Conservation (phyloP, 2,113 vertebrate genomes). For the Amia ocellicauda region DNA sequence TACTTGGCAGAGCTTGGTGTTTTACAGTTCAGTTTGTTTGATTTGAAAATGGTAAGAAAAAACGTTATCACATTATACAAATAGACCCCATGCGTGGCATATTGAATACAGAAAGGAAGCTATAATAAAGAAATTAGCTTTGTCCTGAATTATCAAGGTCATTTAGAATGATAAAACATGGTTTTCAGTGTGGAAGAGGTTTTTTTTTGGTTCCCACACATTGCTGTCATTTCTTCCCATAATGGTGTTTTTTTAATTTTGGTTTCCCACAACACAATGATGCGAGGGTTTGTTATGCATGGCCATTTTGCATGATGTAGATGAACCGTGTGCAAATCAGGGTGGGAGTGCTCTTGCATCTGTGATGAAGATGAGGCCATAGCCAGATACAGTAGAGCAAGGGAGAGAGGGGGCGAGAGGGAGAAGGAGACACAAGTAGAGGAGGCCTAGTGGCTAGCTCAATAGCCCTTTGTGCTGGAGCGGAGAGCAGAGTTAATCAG, state of each 20-base stretch:
- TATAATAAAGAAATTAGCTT: constrained; percentile 46
- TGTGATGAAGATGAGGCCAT: constrained; percentile 33
- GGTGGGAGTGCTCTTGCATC: constrained; percentile 38
- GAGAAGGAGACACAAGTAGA: constrained; percentile 23
- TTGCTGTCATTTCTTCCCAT: constrained; percentile 32
- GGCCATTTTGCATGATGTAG: constrained; percentile 19
- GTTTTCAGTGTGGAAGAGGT: constrained; percentile 34
- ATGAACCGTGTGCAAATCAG: constrained; percentile 44
- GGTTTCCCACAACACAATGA: background rate
- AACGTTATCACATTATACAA: constrained; percentile 38
- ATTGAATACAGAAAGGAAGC: constrained; percentile 26
- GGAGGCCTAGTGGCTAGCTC: constrained; percentile 52
- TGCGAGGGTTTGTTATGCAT: constrained; percentile 21
- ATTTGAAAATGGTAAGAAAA: constrained; percentile 41
- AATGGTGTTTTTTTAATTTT: constrained; percentile 21
- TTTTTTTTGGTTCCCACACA: constrained; percentile 26
- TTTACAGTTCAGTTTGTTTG: constrained; percentile 29
- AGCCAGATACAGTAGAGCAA: constrained; percentile 33
- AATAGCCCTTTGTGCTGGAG: constrained; percentile 66
- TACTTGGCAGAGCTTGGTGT: constrained; percentile 50
- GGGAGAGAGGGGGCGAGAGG: constrained; percentile 23
- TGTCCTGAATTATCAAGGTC: constrained; percentile 50
- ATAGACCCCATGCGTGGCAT: constrained; percentile 39
- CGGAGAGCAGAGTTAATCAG: constrained; percentile 73
- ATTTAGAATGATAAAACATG: constrained; percentile 45